phyloP scores from a whole-genome alignment of 1,140 invertebrate genomes.

The Drosophila serrata region DNA sequence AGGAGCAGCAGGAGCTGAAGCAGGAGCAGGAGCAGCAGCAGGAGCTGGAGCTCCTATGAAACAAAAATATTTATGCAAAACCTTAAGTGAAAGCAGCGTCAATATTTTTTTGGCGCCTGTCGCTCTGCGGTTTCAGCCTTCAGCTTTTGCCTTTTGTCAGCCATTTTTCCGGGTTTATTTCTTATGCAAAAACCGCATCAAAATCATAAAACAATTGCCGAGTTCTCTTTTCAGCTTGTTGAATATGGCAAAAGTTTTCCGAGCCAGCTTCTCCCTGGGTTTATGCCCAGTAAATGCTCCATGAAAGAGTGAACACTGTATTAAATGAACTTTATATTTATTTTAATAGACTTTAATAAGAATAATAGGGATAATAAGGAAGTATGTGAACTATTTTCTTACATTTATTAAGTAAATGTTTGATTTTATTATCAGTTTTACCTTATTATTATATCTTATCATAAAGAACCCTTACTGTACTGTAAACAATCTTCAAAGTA shows the following conservation, averaged over 20 bases:
- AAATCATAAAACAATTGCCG: slow-evolving; percentile 47
- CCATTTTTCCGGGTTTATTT: slow-evolving; percentile 56
- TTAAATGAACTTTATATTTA: neutral
- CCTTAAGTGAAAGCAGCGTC: slow-evolving; percentile 60
- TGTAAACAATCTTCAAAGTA: neutral
- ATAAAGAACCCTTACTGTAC: neutral
- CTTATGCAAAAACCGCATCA: slow-evolving; percentile 63
- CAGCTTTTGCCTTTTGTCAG: slow-evolving; percentile 21
- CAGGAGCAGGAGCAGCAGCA: neutral
- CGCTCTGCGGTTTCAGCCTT: slow-evolving; percentile 4
- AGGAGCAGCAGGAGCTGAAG: neutral
- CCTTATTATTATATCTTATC: neutral
- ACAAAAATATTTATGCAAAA: slow-evolving; percentile 78
- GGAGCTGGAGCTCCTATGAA: slow-evolving; percentile 37
- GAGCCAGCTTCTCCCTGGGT: neutral
- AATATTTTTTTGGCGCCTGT: slow-evolving; percentile 60
- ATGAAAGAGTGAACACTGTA: neutral
- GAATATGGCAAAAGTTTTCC: slow-evolving; percentile 22
- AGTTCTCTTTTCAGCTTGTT: slow-evolving; percentile 15
- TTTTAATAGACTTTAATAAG: neutral
- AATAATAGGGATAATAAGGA: neutral
- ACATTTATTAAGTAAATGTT: neutral
- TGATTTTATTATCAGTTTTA: neutral
- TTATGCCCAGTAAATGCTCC: neutral
- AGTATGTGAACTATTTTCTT: neutral